phyloP scores from a whole-genome alignment of 2,888 invertebrate species.

The Caprella mutica region DNA sequence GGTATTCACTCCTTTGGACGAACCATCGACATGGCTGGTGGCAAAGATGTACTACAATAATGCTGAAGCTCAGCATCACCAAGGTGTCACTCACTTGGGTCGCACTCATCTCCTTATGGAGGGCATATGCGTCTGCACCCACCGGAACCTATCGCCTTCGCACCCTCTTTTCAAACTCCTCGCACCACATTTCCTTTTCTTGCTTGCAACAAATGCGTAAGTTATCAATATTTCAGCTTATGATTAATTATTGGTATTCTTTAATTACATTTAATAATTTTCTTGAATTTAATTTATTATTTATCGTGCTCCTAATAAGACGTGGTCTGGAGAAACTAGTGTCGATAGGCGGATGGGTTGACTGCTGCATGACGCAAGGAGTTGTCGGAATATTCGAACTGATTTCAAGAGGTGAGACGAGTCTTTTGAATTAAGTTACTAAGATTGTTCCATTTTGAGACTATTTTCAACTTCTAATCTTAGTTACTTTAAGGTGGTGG shows the following conservation, averaged over 20 bases:
- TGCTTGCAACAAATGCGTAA: slow-evolving; percentile 44
- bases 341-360: slow-evolving; percentile 43
- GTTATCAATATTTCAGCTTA: too few relatives aligned
- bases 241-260: too few relatives aligned
- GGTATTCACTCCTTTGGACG: slow-evolving; percentile 42
- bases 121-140: slow-evolving; percentile 42
- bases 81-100: slow-evolving; percentile 41
- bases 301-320: too few relatives aligned
- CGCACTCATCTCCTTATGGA: slow-evolving; percentile 45
- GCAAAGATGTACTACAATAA: slow-evolving; percentile 44
- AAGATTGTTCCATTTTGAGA: too few relatives aligned
- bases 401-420: too few relatives aligned
- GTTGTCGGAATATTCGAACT: slow-evolving; percentile 42
- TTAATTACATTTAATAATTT: too few relatives aligned
- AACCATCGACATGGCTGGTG: slow-evolving; percentile 40
- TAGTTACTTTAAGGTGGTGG: too few relatives aligned
- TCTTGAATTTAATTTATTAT: too few relatives aligned
- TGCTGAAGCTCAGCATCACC: slow-evolving; percentile 41
- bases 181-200: slow-evolving; percentile 44
- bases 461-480: too few relatives aligned
- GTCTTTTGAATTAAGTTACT: too few relatives aligned
- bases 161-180: slow-evolving; percentile 44
- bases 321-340: slow-evolving; percentile 42
- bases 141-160: slow-evolving; percentile 42
- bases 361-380: slow-evolving; percentile 43